These are phyloP conservation scores for Scalopus aquaticus DNA, from an alignment of 2,113 vertebrate genomes.

Conservation along the genomic window DNA sequence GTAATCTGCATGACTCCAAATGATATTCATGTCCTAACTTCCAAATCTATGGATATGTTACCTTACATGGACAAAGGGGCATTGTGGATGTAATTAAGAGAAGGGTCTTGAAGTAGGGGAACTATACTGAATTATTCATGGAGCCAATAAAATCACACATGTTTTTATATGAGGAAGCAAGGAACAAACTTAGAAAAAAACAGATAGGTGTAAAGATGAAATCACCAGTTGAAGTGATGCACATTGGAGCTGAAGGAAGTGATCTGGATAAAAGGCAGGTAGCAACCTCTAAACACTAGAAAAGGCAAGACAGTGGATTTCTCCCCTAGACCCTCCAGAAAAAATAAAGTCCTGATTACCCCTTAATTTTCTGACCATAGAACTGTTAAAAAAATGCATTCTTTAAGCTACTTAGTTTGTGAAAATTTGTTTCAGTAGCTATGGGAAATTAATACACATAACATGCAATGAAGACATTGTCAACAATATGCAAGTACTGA, in stretches of 20 bases:
- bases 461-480: not conserved
- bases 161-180: not conserved
- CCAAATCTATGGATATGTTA: not conserved
- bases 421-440: not conserved
- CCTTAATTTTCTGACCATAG: not conserved
- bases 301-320: not conserved
- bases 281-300: not conserved
- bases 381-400: not conserved
- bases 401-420: not conserved
- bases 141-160: not conserved
- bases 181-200: not conserved
- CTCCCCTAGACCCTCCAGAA: not conserved
- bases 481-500: not conserved
- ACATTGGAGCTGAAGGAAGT: not conserved
- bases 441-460: not conserved
- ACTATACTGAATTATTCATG: not conserved
- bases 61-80: not conserved
- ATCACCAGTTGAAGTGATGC: not conserved
- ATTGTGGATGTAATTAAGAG: not conserved
- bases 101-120: not conserved
- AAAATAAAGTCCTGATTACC: not conserved
- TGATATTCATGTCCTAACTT: not conserved
- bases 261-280: not conserved
- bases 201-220: not conserved
- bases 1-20: not conserved